Base-by-base conservation (phyloP, 2,113 vertebrate genomes). In the Polypterus bichir region DNA sequence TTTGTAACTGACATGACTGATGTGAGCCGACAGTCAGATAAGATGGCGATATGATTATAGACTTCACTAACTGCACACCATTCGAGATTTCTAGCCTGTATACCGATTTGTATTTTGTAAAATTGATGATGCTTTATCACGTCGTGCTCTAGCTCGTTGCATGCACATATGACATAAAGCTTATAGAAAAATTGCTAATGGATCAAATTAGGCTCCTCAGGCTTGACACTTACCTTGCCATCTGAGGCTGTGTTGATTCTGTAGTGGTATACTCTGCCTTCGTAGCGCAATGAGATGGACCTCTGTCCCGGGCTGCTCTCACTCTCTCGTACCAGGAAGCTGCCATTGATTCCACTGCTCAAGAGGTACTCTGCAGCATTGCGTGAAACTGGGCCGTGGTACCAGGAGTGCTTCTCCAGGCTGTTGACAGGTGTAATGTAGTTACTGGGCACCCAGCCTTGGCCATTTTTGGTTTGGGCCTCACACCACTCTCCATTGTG, bases 201-300 rank as follows among this genome's bases (percentile, higher is more conserved):
- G 27, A 27, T 27, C 27, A 27, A 27, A 27, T 27, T 27, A 27
- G 27, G 45, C 9, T n/a, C 0, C 47, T 45, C 83, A 27, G 27
- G 27, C 27, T 27, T 27, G 27, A 4, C 3, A 48, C 62, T 54
- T 68, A 99, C 96, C 93, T 97, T 98, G 75, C 90, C 85, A 0
- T 99, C 95, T 0, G 94, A 96, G 0, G 95, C 96, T 1, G 94
- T 99, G 82, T 98, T 99, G 78, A 99, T 99, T 64, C 95, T 78
- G 87, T 99, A 99, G 87, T 98, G 95, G 86, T 98, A 99, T 49
- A 98, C 96, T 65, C 88, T 77, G 1, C 88, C 88, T n/a, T 90
- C 87, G 1, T 88, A 89, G 49, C 86, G 59, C 69, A 89, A 77
- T 0, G 88, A 91, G 61, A 89, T 89, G 60, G 89, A 91, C 61